phyloP scores from a whole-genome alignment of 1,140 invertebrate genomes.

The Ceratosolen fusciceps region DNA sequence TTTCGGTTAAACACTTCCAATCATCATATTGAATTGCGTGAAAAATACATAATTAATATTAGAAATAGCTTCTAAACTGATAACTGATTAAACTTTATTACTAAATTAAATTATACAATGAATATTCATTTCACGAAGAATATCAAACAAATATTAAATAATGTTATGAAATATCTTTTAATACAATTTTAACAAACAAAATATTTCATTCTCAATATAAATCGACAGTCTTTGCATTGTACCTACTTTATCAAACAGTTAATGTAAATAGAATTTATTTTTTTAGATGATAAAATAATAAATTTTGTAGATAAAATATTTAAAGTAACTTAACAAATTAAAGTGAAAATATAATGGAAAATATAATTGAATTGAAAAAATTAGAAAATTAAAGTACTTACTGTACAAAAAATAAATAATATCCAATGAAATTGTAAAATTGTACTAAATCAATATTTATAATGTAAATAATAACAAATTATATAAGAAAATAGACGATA shows the following conservation, averaged over 20 bases:
- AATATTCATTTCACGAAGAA: background rate
- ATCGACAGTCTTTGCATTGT: background rate
- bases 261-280: no score
- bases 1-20: background rate
- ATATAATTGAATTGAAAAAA: no score
- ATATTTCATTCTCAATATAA: background rate
- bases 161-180: background rate
- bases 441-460: no score
- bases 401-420: no score
- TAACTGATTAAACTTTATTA: background rate
- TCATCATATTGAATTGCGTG: background rate
- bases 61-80: background rate
- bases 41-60: background rate
- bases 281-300: no score
- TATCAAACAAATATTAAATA: background rate
- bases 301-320: no score
- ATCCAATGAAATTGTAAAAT: no score
- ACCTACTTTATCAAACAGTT: background rate
- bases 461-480: no score
- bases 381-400: no score
- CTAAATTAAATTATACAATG: background rate
- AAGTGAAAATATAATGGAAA: no score
- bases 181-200: background rate
- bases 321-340: no score
- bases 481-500: no score